Evolutionary conservation across 2,113 vertebrate genomes (phyloP).

Genomic region (Anhinga anhinga): DNA sequence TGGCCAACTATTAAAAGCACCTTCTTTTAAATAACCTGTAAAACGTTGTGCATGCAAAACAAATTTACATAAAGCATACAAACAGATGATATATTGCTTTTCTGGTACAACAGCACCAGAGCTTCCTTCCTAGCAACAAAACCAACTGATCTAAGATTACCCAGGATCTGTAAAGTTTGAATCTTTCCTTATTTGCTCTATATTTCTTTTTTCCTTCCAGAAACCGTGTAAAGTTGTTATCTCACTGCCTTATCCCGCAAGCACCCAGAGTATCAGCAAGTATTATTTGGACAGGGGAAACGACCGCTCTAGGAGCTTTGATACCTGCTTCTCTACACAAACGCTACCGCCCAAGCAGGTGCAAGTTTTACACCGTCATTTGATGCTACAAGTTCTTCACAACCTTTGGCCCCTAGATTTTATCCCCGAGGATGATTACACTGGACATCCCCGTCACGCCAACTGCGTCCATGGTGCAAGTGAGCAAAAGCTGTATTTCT

Average conservation of each 20-base stretch:
- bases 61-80: neutral
- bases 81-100: neutral
- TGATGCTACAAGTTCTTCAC: neutral
- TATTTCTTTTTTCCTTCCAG: neutral
- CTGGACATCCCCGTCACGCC: neutral
- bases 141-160: neutral
- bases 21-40: neutral
- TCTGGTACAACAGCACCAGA: neutral
- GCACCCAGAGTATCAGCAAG: neutral
- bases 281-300: neutral
- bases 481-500: neutral
- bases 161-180: neutral
- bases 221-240: neutral
- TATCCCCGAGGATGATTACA: neutral
- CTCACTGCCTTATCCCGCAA: neutral
- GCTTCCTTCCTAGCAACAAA: neutral
- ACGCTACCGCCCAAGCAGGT: neutral
- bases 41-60: neutral
- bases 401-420: constrained; percentile 9
- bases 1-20: neutral
- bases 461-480: neutral
- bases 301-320: neutral
- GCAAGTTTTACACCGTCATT: neutral
- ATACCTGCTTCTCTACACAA: neutral
- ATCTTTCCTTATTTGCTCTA: neutral